Evolutionary conservation across 2,113 vertebrate species (phyloP).

Genomic region (Archilochus colubris): DNA sequence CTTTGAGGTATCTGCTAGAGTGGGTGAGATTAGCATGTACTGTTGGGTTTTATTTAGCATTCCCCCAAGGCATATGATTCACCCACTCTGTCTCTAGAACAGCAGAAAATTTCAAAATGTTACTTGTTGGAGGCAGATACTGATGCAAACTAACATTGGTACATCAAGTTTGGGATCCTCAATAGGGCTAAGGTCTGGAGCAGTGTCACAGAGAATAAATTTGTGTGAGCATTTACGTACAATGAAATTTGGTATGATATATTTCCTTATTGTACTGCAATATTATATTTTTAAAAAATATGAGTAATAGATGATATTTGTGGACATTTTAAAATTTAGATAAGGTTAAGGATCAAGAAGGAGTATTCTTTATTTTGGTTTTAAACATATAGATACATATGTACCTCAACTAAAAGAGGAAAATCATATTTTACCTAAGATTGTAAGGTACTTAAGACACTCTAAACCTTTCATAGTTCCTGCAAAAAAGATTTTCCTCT

Average conservation of each 20-base stretch:
- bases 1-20: slow-evolving; percentile 35
- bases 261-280: background rate
- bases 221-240: background rate
- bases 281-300: background rate
- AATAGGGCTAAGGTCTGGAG: background rate
- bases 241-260: background rate
- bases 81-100: background rate
- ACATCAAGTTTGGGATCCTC: background rate
- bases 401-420: background rate
- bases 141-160: background rate
- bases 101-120: slow-evolving; percentile 3
- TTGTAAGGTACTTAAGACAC: background rate
- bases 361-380: background rate
- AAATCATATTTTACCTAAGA: background rate
- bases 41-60: slow-evolving; percentile 44
- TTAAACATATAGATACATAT: background rate
- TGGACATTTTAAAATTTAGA: background rate
- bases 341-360: background rate
- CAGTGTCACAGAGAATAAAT: background rate
- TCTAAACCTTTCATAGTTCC: background rate
- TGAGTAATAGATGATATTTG: background rate
- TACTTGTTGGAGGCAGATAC: background rate
- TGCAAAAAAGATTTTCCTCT: background rate
- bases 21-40: slow-evolving; percentile 16
- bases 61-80: slow-evolving; percentile 23